Conservation (phyloP, 2,888 invertebrate species). For the Dynastes maya region DNA sequence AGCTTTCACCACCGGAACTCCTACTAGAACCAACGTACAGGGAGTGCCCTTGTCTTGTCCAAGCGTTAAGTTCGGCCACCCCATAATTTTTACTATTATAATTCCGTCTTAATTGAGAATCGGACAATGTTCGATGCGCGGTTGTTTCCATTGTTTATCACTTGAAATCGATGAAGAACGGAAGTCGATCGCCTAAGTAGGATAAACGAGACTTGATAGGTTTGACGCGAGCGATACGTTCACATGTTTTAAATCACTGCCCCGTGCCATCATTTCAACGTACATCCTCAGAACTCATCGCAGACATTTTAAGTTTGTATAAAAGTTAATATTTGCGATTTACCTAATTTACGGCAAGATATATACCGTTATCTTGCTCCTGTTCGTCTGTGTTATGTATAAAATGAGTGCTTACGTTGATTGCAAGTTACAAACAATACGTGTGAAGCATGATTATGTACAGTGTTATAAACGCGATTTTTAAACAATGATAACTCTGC, state of each 20-base stretch:
- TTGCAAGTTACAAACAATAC: constrained; percentile 10
- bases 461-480: not conserved
- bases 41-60: not conserved
- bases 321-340: constrained; percentile 42
- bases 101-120: constrained; percentile 21
- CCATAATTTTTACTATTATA: constrained; percentile 5
- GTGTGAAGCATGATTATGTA: not conserved
- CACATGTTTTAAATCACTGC: constrained; percentile 18
- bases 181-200: not conserved
- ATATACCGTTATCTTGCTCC: constrained; percentile 24
- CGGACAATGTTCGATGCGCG: constrained; percentile 25
- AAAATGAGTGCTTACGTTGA: not conserved
- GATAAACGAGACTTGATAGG: not conserved
- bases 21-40: not conserved
- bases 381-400: not conserved
- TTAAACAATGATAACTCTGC: not conserved
- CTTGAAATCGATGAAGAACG: not conserved
- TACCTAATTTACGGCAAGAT: constrained; percentile 39
- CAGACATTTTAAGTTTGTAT: constrained; percentile 21
- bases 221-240: not conserved
- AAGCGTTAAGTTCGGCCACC: not conserved
- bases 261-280: too few species aligned
- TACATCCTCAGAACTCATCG: constrained; percentile 1
- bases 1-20: constrained; percentile 8
- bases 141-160: constrained; percentile 10